phyloP scores from a whole-genome alignment of 2,888 invertebrate genomes.

The Alviniconcha strummeri region DNA sequence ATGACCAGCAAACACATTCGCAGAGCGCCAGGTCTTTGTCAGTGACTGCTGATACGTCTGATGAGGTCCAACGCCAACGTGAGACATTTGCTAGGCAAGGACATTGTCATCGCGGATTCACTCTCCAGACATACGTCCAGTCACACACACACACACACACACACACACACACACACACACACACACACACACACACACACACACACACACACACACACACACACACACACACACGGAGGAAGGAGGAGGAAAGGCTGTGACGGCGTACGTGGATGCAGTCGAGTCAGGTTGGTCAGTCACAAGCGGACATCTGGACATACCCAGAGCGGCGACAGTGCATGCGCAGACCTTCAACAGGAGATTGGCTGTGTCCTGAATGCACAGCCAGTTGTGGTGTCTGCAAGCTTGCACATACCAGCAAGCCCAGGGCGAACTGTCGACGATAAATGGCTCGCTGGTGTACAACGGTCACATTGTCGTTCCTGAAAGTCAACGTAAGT shows the following conservation, averaged over 20 bases:
- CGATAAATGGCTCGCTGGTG: slow-evolving; percentile 2
- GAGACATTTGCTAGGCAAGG: slow-evolving; percentile 12
- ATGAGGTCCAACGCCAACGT: slow-evolving; percentile 13
- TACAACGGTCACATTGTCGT: slow-evolving; percentile 4
- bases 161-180: too few relatives aligned
- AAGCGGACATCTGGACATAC: neutral
- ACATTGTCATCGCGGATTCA: neutral
- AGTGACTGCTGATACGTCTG: slow-evolving; percentile 6
- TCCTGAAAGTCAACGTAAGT: neutral
- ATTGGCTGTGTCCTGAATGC: slow-evolving; percentile 13
- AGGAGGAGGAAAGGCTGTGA: neutral
- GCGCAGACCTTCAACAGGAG: slow-evolving; percentile 20
- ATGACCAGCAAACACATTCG: slow-evolving; percentile 8
- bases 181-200: too few relatives aligned
- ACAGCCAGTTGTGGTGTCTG: neutral
- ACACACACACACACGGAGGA: neutral
- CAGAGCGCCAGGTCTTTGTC: slow-evolving; percentile 7
- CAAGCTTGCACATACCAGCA: neutral
- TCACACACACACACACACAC: too few relatives aligned
- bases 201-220: too few relatives aligned
- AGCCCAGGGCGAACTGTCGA: slow-evolving; percentile 24
- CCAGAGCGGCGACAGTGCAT: slow-evolving; percentile 3
- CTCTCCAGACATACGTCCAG: neutral
- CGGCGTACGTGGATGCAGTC: neutral
- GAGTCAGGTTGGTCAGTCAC: neutral